phyloP scores from a whole-genome alignment of 2,113 vertebrate species.

The Panthera uncia region DNA sequence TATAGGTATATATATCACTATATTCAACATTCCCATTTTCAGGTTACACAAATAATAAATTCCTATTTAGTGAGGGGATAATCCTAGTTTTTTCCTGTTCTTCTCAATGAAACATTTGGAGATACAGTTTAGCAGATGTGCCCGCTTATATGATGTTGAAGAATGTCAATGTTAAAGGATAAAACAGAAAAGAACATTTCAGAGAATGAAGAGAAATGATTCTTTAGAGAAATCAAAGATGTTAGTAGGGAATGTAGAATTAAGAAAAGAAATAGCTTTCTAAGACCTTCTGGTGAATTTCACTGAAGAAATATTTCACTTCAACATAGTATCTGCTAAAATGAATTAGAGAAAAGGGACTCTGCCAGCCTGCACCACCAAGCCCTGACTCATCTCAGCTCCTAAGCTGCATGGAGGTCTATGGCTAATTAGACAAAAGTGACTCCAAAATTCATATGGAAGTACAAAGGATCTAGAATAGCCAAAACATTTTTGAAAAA shows the following conservation, averaged over 20 bases:
- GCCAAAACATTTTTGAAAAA: background rate
- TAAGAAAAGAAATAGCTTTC: background rate
- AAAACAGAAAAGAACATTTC: background rate
- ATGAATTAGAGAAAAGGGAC: background rate
- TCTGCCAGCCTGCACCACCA: background rate
- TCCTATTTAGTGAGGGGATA: background rate
- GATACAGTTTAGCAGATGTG: background rate
- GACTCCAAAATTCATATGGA: background rate
- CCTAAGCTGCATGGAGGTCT: background rate
- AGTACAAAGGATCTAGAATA: background rate
- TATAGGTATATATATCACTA: background rate
- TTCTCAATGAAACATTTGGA: background rate
- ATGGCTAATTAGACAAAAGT: background rate
- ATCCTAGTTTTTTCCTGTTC: conserved; percentile 3
- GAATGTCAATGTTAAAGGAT: background rate
- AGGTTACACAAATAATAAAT: conserved; percentile 19
- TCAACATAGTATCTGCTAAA: background rate
- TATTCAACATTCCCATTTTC: conserved; percentile 17
- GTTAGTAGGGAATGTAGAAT: background rate
- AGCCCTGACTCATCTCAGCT: background rate
- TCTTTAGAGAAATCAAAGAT: background rate
- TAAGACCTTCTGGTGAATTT: background rate
- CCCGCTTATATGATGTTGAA: background rate
- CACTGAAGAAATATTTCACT: background rate
- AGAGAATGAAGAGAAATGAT: background rate